Conservation (phyloP, 1,140 invertebrate species). For the Drosophila asahinai region DNA sequence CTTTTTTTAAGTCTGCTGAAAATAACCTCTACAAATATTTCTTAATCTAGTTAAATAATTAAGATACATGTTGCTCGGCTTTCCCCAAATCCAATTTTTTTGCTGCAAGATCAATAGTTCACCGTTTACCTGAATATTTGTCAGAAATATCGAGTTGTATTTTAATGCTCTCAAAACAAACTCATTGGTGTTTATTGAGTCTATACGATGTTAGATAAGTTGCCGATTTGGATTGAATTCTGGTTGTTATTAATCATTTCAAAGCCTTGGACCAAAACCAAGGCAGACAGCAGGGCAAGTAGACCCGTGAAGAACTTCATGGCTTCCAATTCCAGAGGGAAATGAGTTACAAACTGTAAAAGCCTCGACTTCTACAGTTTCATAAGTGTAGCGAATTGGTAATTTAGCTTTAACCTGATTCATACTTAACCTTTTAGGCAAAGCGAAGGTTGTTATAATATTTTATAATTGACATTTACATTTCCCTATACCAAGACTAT, state of each 20-base stretch:
- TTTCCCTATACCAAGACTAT: background rate
- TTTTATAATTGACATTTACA: background rate
- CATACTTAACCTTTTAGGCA: background rate
- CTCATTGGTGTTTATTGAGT: too few relatives aligned
- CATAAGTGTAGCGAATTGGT: background rate
- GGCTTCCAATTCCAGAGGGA: background rate
- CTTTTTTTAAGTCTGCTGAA: too few relatives aligned
- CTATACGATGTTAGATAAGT: too few relatives aligned
- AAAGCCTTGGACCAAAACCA: background rate
- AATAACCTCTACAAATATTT: too few relatives aligned
- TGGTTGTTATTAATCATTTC: background rate
- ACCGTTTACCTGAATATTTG: too few relatives aligned
- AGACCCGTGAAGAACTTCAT: constrained; percentile 4
- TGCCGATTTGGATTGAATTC: background rate
- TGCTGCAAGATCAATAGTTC: too few relatives aligned
- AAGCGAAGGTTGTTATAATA: background rate
- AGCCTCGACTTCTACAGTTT: too few relatives aligned
- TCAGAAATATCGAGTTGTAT: too few relatives aligned
- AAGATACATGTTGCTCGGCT: too few relatives aligned
- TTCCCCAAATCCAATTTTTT: too few relatives aligned
- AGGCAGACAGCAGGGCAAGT: background rate
- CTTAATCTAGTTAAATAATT: too few relatives aligned
- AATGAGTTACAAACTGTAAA: background rate
- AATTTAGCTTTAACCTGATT: background rate
- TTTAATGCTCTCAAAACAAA: too few relatives aligned